Percentiles rank a stretch among this genome's conserved stretches.
Conservation (phyloP, 2,797 vertebrate genomes). For the Pelochelys cantorii region DNA sequence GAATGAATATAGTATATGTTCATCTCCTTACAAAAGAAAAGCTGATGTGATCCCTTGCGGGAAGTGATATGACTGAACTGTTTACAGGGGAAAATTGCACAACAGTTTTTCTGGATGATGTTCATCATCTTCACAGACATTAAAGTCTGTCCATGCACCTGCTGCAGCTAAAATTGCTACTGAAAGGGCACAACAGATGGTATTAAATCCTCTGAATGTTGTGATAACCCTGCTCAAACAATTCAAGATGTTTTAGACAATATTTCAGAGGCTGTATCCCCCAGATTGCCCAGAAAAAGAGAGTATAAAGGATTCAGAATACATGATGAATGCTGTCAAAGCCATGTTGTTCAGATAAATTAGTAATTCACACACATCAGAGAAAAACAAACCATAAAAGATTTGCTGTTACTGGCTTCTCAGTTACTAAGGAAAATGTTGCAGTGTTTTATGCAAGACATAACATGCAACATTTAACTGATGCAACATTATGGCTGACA, state of each 20-base stretch:
- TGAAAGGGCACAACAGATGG: not conserved
- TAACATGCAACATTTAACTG: not conserved
- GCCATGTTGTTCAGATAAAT: not conserved
- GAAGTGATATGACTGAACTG: not conserved
- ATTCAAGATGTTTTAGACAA: not conserved
- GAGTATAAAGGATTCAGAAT: not conserved
- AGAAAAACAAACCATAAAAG: not conserved
- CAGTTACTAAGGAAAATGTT: not conserved
- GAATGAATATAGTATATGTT: not conserved
- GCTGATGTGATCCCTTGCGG: not conserved
- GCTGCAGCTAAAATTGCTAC: conserved; percentile 11
- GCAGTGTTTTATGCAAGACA: not conserved
- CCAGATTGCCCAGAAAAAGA: not conserved
- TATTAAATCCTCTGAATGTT: not conserved
- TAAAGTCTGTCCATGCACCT: not conserved
- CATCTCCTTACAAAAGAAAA: conserved; percentile 2
- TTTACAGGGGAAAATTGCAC: not conserved
- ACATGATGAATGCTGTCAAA: not conserved
- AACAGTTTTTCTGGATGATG: not conserved
- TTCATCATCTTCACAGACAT: not conserved
- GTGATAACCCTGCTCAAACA: not conserved
- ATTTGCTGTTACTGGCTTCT: not conserved
- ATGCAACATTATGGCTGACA: not conserved
- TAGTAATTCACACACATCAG: not conserved
- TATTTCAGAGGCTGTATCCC: not conserved